Base-by-base conservation (phyloP, 1,140 invertebrate genomes). In the Caenorhabditis brenneri region DNA sequence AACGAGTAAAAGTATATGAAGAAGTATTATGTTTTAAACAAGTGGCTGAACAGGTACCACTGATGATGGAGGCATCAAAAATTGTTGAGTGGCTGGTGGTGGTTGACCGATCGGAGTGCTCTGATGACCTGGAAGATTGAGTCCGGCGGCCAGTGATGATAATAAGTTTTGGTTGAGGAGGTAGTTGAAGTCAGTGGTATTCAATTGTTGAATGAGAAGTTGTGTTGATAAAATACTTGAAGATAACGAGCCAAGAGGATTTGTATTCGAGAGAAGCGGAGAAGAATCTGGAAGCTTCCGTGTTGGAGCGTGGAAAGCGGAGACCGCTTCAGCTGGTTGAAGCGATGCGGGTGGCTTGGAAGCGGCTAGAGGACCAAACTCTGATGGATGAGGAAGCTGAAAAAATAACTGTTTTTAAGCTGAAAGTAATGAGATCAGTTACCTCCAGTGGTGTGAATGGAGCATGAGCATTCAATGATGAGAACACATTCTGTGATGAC, bases 191-290 rank as follows among this genome's bases (percentile, higher is more conserved):
- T 74, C 65, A 42, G 65, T n/a, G 9, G 65, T 36, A 15, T 74
- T 33, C 10, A 42, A 31, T 27, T 42, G 65, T 24, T 74, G 65
- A 3, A 74, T 29, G 3, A 74, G n/a, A 15, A 74, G 22, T 46
- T 74, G 65, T 10, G 65, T 74, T 3, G 65, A 74, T 12, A 74
- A n/a, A 74, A 74, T 74, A 15, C 65, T 74, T 42, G 65, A 42
- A 12, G 65, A 74, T n/a, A 74, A 24, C 4, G 65, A 42, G 33
- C 36, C 36, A 12, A 74, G 65, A n/a, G 36, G 9, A 1, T 19
- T 19, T 0, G 58, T 36, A 36, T 4, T 65, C 24, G 78, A 49
- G 4, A 78, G 36, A 3, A 78, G 19, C 7, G 69, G 39, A 36
- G 58, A 16, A 9, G 65, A 27, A 2, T 79, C 65, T 78, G 69